Base-by-base conservation (phyloP, 2,888 invertebrate genomes). In the Petrophora chlorosata region DNA sequence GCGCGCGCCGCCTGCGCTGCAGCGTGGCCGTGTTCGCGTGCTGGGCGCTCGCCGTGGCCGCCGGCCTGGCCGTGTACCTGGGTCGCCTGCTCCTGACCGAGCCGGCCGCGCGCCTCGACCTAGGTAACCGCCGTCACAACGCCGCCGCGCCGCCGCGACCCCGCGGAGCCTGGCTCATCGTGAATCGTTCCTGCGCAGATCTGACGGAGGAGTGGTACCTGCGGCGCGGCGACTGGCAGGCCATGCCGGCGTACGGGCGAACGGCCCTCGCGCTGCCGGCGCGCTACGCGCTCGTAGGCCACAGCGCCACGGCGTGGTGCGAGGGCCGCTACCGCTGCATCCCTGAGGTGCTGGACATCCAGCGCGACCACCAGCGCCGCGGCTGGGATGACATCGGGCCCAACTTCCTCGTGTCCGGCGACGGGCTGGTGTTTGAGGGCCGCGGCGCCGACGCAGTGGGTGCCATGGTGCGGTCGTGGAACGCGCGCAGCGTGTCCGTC, bases 21-120 rank as follows among this genome's bases (percentile, higher is more conserved):
- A 83, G 86, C 65, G 80, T 87, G 34, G 85, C 82, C 1, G 84
- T 89, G 55, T 88, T 82, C 75, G 81, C 85, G 54, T 87, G 87
- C 72, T 89, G 88, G 85, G 76, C 85, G 9, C 64, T 86, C 47
- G 57, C 84, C 22, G 79, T 86, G 12, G 78, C 79, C 28, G 65
- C 65, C n/a, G 79, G 1, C 19, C 28, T 39, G 5, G 19, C 13
- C 4, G 12, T 19, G 8, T 39, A 39, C 19, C n/a, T 39, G 5
- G 2, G 10, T 5, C 19, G n/a, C 7, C n/a, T 13, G 13, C 4
- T 14, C n/a, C 13, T 29, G 9, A 3, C 17, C 13, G 28, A 7
- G 5, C 8, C 2, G 2, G 12, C 39, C 12, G n/a, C 8, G 19
- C 29, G 39, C 2, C 19, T 39, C 3, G 39, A 29, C 17, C 28